phyloP scores from a whole-genome alignment of 2,113 vertebrate species.

The Carassius gibelio region DNA sequence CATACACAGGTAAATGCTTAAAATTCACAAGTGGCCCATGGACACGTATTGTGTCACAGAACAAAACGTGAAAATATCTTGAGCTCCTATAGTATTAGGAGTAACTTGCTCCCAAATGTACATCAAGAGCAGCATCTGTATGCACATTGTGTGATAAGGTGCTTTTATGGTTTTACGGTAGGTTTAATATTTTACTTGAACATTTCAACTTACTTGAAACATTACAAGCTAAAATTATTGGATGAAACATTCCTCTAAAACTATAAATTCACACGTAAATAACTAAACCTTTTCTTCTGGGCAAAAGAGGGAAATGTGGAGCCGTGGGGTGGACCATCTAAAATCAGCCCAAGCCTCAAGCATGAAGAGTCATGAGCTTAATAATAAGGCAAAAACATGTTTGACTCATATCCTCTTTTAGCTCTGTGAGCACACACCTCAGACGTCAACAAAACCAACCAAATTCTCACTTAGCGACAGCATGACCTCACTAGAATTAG shows the following conservation, averaged over 20 bases:
- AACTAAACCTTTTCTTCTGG: not conserved
- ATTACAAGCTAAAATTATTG: not conserved
- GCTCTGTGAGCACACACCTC: not conserved
- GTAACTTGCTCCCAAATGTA: too few species aligned
- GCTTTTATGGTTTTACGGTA: not conserved
- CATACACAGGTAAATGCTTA: not conserved
- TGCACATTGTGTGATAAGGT: too few species aligned
- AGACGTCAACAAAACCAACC: not conserved
- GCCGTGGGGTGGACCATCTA: not conserved
- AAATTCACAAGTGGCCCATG: not conserved
- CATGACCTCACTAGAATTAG: not conserved
- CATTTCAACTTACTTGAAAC: not conserved
- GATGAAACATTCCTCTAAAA: not conserved
- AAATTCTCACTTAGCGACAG: not conserved
- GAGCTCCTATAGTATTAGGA: not conserved
- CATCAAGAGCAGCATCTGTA: too few species aligned
- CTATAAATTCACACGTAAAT: not conserved
- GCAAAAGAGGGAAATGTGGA: not conserved
- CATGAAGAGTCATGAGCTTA: slow-evolving; percentile 1
- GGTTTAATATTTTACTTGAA: not conserved
- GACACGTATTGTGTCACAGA: not conserved
- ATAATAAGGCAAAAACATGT: slow-evolving; percentile 28
- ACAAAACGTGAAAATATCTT: not conserved
- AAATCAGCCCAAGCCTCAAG: slow-evolving; percentile 4
- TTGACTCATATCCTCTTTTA: slow-evolving; percentile 25